These are phyloP conservation scores for Hydractinia symbiolongicarpus DNA, from an alignment of 30 jellyfish, hydroid and myxozoan genomes.

Conservation along the genomic window DNA sequence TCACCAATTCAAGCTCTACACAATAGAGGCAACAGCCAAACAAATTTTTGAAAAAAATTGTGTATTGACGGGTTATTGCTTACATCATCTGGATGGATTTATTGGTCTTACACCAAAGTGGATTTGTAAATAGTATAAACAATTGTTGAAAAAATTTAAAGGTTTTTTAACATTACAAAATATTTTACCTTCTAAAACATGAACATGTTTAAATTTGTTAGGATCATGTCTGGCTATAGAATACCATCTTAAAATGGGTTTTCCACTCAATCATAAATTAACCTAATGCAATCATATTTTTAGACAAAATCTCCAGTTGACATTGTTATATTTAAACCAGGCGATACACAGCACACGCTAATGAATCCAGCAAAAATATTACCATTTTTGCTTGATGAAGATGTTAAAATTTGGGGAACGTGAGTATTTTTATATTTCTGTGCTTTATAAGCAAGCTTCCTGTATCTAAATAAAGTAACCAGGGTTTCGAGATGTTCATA, in stretches of 20 bases:
- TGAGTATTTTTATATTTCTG: neutral
- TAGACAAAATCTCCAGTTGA: constrained; percentile 17
- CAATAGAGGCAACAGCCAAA: too few relatives aligned
- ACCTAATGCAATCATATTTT: neutral
- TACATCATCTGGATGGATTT: too few relatives aligned
- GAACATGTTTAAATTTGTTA: neutral
- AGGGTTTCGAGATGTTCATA: too few relatives aligned
- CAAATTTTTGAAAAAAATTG: too few relatives aligned
- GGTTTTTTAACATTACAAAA: too few relatives aligned
- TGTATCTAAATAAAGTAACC: too few relatives aligned
- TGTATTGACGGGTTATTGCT: too few relatives aligned
- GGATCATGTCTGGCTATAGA: neutral
- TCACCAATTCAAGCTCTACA: too few relatives aligned
- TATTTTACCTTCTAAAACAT: too few relatives aligned
- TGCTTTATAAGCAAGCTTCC: neutral
- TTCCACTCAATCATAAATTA: neutral
- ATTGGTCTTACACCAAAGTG: too few relatives aligned
- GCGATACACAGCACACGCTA: neutral
- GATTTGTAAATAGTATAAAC: too few relatives aligned
- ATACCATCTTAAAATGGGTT: neutral
- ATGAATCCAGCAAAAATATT: constrained; percentile 4
- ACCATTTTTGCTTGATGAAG: constrained; percentile 25
- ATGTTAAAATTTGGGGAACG: constrained; percentile 28
- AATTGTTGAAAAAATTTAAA: too few relatives aligned
- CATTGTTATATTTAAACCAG: neutral